These are phyloP conservation scores for Heloderma charlesbogerti DNA, from an alignment of 2,113 vertebrate genomes.

Conservation along the genomic window DNA sequence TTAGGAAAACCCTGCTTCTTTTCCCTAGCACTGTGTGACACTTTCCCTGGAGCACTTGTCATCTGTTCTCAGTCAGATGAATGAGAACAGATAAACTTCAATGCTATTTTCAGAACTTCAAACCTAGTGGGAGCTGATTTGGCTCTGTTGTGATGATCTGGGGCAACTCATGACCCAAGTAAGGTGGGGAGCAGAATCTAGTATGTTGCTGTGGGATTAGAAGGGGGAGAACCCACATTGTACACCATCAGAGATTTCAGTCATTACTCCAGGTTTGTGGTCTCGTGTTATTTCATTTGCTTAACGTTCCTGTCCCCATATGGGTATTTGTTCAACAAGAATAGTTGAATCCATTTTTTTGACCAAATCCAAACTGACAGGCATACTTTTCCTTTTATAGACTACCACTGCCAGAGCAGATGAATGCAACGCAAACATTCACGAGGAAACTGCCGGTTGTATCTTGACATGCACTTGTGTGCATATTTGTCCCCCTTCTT, in stretches of 20 bases:
- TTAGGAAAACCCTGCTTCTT: too few relatives aligned
- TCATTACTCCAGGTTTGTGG: not conserved
- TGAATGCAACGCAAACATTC: not conserved
- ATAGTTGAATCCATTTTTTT: not conserved
- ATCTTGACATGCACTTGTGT: too few relatives aligned
- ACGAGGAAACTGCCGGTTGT: not conserved
- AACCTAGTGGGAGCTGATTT: conserved; percentile 16
- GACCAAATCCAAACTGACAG: not conserved
- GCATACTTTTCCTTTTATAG: conserved; percentile 30
- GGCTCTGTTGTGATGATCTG: not conserved
- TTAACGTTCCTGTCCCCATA: not conserved
- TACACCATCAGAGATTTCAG: not conserved
- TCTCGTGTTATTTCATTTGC: not conserved
- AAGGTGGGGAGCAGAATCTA: not conserved
- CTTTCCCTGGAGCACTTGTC: conserved; percentile 1
- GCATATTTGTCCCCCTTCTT: not conserved
- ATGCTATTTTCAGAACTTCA: conserved; percentile 15
- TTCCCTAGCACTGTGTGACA: not conserved
- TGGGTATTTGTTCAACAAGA: not conserved
- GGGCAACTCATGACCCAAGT: not conserved
- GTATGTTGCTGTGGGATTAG: not conserved
- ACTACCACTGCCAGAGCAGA: not conserved
- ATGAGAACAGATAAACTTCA: conserved; percentile 13
- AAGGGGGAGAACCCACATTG: not conserved
- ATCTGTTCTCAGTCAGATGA: conserved; percentile 5